Percentiles rank a stretch among this genome's conserved stretches.
Conservation (phyloP, 2,888 invertebrate genomes). For the Meganola albula region DNA sequence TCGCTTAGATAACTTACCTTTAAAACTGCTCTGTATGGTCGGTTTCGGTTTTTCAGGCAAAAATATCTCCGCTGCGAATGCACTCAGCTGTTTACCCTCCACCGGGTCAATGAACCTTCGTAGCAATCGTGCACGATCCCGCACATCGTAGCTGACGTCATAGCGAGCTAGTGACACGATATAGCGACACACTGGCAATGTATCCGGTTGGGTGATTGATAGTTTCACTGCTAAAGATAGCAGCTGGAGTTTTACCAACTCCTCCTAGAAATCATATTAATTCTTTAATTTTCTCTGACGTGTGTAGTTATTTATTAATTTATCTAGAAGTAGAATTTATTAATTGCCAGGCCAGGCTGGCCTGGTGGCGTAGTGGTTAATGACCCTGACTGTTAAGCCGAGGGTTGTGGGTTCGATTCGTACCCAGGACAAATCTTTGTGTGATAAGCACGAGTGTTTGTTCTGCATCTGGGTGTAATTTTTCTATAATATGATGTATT, state of each 20-base stretch:
- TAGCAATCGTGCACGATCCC: conserved; percentile 95
- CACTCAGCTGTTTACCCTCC: conserved; percentile 66
- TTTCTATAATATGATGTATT: too few species aligned
- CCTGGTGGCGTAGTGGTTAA: too few species aligned
- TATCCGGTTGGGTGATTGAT: conserved; percentile 91
- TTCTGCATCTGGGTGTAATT: too few species aligned
- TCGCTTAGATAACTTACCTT: too few species aligned
- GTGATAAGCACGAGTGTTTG: too few species aligned
- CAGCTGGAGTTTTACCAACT: conserved; percentile 96
- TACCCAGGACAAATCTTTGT: too few species aligned
- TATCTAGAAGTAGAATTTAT: background rate
- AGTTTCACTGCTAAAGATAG: conserved; percentile 96
- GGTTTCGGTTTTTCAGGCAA: conserved; percentile 96
- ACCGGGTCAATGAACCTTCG: conserved; percentile 75
- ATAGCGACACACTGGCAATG: conserved; percentile 92
- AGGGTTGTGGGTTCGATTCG: too few species aligned
- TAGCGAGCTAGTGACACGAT: conserved; percentile 96
- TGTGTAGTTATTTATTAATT: too few species aligned
- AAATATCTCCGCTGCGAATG: conserved; percentile 89
- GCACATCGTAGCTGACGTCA: conserved; percentile 97
- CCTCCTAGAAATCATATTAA: too few species aligned
- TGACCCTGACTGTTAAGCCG: too few species aligned
- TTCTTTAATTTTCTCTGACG: too few species aligned
- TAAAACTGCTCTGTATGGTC: conserved; percentile 89
- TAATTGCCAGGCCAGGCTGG: too few species aligned